These are phyloP conservation scores for Polyommatus iphigenia DNA, from an alignment of 2,888 invertebrate genomes.

Conservation along the genomic window DNA sequence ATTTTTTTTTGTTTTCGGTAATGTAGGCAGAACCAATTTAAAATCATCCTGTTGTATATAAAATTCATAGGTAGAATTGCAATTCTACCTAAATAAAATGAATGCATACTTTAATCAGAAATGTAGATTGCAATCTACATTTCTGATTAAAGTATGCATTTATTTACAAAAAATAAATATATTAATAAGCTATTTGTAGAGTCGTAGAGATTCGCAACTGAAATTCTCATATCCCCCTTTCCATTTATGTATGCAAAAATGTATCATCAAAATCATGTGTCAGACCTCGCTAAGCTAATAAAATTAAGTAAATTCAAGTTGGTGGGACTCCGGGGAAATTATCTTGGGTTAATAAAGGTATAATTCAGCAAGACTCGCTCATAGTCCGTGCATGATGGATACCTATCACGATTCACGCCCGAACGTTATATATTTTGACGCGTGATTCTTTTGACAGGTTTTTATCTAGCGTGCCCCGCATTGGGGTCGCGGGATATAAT, in stretches of 20 bases:
- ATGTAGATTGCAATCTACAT: background rate
- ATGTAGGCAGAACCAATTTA: background rate
- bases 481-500: background rate
- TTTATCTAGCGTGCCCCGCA: background rate
- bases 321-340: constrained; percentile 23
- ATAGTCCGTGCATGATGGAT: constrained; percentile 20
- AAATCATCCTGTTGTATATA: background rate
- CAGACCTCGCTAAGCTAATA: background rate
- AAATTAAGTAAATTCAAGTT: constrained; percentile 25
- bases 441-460: constrained; percentile 13
- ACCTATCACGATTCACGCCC: background rate
- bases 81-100: no score
- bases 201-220: background rate
- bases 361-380: constrained; percentile 8
- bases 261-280: background rate
- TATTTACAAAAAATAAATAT: background rate
- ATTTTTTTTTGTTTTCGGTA: no score
- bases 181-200: background rate
- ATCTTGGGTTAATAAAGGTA: constrained; percentile 25
- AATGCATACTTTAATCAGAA: no score
- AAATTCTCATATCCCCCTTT: background rate
- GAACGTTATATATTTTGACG: constrained; percentile 10
- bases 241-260: constrained; percentile 13
- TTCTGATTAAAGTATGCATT: background rate
- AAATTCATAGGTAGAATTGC: background rate